Conservation (phyloP, 1,140 invertebrate species). For the Mycetomoellerius zeteki region DNA sequence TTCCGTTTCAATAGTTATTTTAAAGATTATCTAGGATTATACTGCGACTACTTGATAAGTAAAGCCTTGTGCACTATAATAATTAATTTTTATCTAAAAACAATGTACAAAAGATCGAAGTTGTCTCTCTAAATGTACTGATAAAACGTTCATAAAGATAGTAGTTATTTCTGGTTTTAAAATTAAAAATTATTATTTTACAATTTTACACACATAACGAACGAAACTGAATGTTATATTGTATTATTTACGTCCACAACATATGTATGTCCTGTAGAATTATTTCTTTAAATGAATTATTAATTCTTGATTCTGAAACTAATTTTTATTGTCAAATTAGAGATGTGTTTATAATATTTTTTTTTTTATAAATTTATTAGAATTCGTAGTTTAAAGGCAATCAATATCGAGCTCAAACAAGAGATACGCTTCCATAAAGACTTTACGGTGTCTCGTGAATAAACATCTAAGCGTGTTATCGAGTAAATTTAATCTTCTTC, state of each 20-base stretch:
- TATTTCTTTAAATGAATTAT: not conserved
- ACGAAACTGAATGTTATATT: not conserved
- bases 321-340: not conserved
- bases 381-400: not conserved
- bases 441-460: not conserved
- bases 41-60: conserved; percentile 16
- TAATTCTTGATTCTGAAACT: not conserved
- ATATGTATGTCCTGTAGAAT: not conserved
- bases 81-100: conserved; percentile 48
- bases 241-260: not conserved
- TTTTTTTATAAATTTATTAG: not conserved
- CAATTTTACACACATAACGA: not conserved
- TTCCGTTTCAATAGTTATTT: conserved; percentile 30
- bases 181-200: conserved; percentile 33
- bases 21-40: conserved; percentile 38
- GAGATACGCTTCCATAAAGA: not conserved
- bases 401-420: not conserved
- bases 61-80: not conserved
- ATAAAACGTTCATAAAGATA: conserved; percentile 27
- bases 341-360: not conserved
- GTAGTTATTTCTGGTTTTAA: not conserved
- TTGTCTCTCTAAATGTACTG: conserved; percentile 23
- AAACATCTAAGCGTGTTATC: conserved; percentile 19
- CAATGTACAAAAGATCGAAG: conserved; percentile 2
- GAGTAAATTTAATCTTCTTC: conserved; percentile 44